phyloP scores from a whole-genome alignment of 2,113 vertebrate species.

The Colinus virginianus region DNA sequence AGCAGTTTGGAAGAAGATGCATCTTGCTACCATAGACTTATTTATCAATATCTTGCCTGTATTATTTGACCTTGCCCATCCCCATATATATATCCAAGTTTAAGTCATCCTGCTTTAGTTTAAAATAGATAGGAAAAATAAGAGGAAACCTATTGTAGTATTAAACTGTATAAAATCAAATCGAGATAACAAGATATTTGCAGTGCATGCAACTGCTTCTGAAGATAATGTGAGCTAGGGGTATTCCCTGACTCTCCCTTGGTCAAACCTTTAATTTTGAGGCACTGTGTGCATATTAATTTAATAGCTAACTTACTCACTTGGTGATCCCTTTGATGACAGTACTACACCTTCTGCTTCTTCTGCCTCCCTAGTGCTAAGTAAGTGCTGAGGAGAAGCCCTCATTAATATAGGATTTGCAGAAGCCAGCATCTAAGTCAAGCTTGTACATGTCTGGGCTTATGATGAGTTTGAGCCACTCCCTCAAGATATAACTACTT shows the following conservation, averaged over 20 bases:
- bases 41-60: not conserved
- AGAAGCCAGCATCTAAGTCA: conserved; percentile 33
- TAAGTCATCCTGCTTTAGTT: not conserved
- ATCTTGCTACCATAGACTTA: not conserved
- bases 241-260: conserved; percentile 17
- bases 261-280: conserved; percentile 46
- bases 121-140: not conserved
- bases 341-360: not conserved
- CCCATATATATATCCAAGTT: not conserved
- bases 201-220: not conserved
- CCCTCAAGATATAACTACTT: conserved; percentile 14
- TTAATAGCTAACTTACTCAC: conserved; percentile 51
- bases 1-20: not conserved
- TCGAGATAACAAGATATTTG: not conserved
- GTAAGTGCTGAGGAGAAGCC: conserved; percentile 39
- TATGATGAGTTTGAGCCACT: not conserved
- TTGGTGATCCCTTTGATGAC: conserved; percentile 54
- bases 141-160: not conserved
- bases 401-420: conserved; percentile 38
- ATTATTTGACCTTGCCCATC: not conserved
- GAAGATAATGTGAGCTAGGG: conserved; percentile 15
- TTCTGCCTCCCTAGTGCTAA: conserved; percentile 6
- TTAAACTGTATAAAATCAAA: not conserved
- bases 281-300: not conserved
- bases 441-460: conserved; percentile 36